Conservation (phyloP, 2,113 vertebrate species). For the Coryphaenoides rupestris region DNA sequence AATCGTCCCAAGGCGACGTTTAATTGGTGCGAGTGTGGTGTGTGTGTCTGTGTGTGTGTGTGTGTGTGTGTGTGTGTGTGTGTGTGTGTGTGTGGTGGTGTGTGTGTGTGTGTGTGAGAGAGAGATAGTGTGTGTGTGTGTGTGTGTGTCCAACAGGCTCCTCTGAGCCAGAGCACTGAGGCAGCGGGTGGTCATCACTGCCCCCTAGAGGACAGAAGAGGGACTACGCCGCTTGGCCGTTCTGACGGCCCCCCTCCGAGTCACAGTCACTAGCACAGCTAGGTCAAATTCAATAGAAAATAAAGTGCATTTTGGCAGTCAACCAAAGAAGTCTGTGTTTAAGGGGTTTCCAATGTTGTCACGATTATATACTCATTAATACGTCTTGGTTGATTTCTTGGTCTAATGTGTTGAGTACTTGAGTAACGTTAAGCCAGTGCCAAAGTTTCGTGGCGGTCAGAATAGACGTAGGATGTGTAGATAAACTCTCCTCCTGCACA, state of each 20-base stretch:
- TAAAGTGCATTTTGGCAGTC: conserved; percentile 69
- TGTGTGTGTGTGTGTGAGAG: conserved; percentile 15
- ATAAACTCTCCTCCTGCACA: conserved; percentile 50
- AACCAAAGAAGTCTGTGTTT: conserved; percentile 16
- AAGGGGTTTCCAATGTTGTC: no score
- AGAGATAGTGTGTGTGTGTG: conserved; percentile 21
- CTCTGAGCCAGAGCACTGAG: conserved; percentile 37
- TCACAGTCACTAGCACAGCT: conserved; percentile 34
- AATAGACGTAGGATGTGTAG: conserved; percentile 24
- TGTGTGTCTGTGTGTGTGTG: conserved; percentile 22
- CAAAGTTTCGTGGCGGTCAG: conserved; percentile 31
- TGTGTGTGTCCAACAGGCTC: conserved; percentile 42
- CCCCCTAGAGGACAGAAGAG: conserved; percentile 36
- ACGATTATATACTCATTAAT: no score
- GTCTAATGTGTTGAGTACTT: conserved; percentile 14
- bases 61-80: conserved; percentile 19
- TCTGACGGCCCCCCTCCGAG: conserved; percentile 8
- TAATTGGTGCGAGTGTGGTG: conserved; percentile 14
- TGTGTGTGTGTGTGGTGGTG: conserved; percentile 24
- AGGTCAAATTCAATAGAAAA: conserved; percentile 58
- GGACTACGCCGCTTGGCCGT: conserved; percentile 40
- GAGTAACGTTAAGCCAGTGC: conserved; percentile 51
- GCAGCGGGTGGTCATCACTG: conserved; percentile 29
- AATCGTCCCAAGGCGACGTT: conserved; percentile 36
- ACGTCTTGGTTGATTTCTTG: not conserved